Conservation (phyloP, 2,113 vertebrate genomes). For the Gallinago undulata region DNA sequence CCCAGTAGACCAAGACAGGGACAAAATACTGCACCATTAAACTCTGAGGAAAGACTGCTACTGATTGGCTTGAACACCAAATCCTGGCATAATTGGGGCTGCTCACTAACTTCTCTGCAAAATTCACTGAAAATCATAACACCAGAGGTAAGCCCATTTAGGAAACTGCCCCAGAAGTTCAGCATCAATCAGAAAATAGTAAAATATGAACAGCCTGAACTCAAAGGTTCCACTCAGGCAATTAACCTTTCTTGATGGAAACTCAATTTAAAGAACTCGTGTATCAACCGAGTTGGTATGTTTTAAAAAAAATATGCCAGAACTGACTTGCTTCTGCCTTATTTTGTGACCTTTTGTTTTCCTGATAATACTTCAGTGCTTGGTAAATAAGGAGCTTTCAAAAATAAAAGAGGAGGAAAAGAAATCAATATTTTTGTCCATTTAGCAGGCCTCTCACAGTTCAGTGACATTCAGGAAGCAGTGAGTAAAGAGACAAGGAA, state of each 20-base stretch:
- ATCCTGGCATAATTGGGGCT: neutral
- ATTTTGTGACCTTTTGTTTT: slow-evolving; percentile 53
- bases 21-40: neutral
- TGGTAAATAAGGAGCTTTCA: slow-evolving; percentile 72
- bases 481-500: slow-evolving; percentile 61
- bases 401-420: slow-evolving; percentile 51
- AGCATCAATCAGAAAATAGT: neutral
- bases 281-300: slow-evolving; percentile 4
- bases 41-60: neutral
- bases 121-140: neutral
- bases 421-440: slow-evolving; percentile 78
- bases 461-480: slow-evolving; percentile 65
- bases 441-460: slow-evolving; percentile 69
- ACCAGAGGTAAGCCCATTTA: neutral
- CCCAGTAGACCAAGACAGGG: neutral
- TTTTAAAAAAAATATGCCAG: neutral
- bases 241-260: slow-evolving; percentile 17
- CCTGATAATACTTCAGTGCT: slow-evolving; percentile 59
- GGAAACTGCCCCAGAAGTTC: neutral
- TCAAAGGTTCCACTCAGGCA: neutral
- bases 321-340: neutral
- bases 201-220: neutral
- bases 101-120: neutral
- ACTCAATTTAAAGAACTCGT: neutral
- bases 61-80: neutral